phyloP scores from a whole-genome alignment of 2,888 invertebrate genomes.

The Barypeithes pellucidus region DNA sequence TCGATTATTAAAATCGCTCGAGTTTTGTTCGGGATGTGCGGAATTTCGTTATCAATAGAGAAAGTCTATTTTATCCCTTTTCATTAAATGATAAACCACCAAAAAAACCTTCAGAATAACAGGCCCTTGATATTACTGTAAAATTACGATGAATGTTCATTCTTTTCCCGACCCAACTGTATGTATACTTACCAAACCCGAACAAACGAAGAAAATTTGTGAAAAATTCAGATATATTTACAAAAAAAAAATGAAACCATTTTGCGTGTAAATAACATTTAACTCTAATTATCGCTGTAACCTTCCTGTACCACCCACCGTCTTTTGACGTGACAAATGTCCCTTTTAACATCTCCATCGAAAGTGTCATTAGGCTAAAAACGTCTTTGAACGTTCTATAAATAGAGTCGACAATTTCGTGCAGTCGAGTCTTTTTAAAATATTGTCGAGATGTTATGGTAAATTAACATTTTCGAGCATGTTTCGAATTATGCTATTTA shows the following conservation, averaged over 20 bases:
- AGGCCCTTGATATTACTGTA: too few species aligned
- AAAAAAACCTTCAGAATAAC: too few species aligned
- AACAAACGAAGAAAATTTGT: too few species aligned
- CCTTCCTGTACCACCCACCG: conserved; percentile 68
- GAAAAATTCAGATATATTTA: neutral
- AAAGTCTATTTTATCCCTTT: too few species aligned
- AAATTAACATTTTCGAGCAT: conserved; percentile 48
- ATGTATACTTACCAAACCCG: too few species aligned
- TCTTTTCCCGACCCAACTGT: too few species aligned
- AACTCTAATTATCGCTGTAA: conserved; percentile 61
- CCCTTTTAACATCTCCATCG: conserved; percentile 63
- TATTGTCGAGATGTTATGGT: conserved; percentile 45
- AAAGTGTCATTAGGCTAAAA: conserved; percentile 46
- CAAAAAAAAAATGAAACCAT: conserved; percentile 18
- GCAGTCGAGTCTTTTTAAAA: conserved; percentile 35
- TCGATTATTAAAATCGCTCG: too few species aligned
- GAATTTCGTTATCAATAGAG: too few species aligned
- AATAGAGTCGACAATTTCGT: conserved; percentile 41
- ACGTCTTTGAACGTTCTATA: conserved; percentile 46
- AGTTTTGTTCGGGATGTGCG: too few species aligned
- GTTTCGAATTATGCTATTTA: conserved; percentile 40
- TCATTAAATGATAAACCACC: too few species aligned
- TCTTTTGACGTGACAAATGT: conserved; percentile 68
- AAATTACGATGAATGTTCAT: too few species aligned
- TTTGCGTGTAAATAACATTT: conserved; percentile 60